phyloP scores from a whole-genome alignment of 2,797 vertebrate species.

The Taenioides sp. region DNA sequence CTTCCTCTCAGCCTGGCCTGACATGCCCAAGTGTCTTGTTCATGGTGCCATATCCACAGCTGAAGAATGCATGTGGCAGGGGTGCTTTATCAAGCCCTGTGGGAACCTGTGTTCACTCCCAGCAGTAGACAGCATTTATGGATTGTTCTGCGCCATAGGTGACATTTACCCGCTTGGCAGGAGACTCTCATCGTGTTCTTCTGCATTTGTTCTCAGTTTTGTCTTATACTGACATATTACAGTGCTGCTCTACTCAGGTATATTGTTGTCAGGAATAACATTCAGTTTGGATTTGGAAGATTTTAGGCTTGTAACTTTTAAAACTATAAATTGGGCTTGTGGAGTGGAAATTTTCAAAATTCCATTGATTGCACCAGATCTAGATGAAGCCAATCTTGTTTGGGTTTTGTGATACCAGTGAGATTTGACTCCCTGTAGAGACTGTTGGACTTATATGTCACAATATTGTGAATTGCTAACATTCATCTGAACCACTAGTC shows the following conservation, averaged over 20 bases:
- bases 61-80: conserved; percentile 67
- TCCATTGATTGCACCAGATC: conserved; percentile 33
- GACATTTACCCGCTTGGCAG: conserved; percentile 58
- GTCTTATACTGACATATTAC: conserved; percentile 17
- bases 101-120: conserved; percentile 71
- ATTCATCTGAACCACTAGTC: conserved; percentile 60
- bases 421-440: conserved; percentile 62
- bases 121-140: conserved; percentile 57
- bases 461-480: conserved; percentile 51
- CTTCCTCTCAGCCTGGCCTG: conserved; percentile 66
- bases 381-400: conserved; percentile 47
- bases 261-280: neutral
- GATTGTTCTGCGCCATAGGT: conserved; percentile 57
- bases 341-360: conserved; percentile 49
- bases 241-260: conserved; percentile 26
- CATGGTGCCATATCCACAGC: conserved; percentile 70
- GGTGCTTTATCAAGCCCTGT: conserved; percentile 74
- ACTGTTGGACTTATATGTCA: conserved; percentile 65
- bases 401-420: conserved; percentile 55
- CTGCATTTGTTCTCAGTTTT: neutral
- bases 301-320: neutral
- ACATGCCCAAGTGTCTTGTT: conserved; percentile 67
- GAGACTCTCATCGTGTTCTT: conserved; percentile 60
- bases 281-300: neutral
- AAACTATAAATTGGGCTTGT: neutral